phyloP scores from a whole-genome alignment of 2,113 vertebrate genomes.

The Propithecus coquereli region DNA sequence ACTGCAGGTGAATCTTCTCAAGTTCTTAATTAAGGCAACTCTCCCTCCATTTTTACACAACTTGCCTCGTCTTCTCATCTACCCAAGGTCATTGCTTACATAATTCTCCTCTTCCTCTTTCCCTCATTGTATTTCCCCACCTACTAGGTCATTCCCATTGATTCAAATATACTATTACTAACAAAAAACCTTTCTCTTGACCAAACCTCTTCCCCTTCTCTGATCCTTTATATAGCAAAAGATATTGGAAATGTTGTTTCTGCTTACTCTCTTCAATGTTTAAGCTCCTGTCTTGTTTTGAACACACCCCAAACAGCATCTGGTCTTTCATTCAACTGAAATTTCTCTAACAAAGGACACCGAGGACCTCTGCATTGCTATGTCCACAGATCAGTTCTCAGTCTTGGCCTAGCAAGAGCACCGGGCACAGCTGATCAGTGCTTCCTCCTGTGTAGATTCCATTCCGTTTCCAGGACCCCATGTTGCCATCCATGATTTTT shows the following conservation, averaged over 20 bases:
- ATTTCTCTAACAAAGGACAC: background rate
- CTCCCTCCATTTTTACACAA: fast-evolving
- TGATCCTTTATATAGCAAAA: background rate
- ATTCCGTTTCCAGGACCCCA: background rate
- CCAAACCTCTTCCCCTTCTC: background rate
- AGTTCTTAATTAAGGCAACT: background rate
- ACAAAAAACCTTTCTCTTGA: background rate
- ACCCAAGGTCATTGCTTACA: too few species aligned
- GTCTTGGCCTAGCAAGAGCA: background rate
- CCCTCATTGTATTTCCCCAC: fast-evolving
- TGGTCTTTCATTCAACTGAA: background rate
- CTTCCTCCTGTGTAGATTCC: too few species aligned
- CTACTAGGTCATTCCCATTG: too few species aligned
- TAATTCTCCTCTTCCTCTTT: background rate
- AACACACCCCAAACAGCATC: too few species aligned
- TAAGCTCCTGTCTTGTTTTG: background rate
- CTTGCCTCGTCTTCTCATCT: background rate
- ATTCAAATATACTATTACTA: background rate
- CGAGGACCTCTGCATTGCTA: background rate
- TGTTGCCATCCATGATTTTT: fast-evolving
- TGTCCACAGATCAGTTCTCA: background rate
- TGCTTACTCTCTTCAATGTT: background rate
- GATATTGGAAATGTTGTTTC: background rate
- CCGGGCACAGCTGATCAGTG: fast-evolving
- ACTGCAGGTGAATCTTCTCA: background rate